Evolutionary conservation across 2,797 vertebrate species (phyloP).

Genomic region (Etheostoma perlongum): DNA sequence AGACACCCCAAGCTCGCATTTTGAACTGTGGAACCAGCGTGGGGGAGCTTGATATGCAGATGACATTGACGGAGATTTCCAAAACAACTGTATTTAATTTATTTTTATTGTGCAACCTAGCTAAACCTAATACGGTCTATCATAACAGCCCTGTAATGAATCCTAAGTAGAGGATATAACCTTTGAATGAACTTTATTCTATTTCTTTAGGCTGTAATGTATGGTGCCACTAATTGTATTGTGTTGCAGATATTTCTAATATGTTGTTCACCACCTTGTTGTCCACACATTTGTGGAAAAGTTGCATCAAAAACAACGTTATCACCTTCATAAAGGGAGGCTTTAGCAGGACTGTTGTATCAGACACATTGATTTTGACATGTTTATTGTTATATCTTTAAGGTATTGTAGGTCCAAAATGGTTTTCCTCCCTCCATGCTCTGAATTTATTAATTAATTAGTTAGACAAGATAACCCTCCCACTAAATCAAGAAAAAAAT

Average conservation of each 20-base stretch:
- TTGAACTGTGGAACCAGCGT: background rate
- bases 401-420: background rate
- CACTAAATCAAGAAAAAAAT: no score
- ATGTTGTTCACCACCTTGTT: background rate
- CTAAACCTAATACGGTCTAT: background rate
- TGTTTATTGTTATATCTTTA: no score
- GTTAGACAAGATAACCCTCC: no score
- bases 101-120: background rate
- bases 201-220: background rate
- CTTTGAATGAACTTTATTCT: background rate
- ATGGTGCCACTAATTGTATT: background rate
- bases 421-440: background rate
- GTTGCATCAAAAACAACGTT: background rate
- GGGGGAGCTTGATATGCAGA: background rate
- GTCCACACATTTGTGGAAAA: background rate
- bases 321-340: background rate
- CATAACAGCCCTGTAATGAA: background rate
- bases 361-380: no score
- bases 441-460: no score
- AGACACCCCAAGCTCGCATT: background rate
- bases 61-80: background rate
- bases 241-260: background rate
- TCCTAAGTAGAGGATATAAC: background rate
- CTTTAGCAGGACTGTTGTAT: background rate
- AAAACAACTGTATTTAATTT: background rate